phyloP scores from a whole-genome alignment of 2,113 vertebrate species.

The Barnardius zonarius region DNA sequence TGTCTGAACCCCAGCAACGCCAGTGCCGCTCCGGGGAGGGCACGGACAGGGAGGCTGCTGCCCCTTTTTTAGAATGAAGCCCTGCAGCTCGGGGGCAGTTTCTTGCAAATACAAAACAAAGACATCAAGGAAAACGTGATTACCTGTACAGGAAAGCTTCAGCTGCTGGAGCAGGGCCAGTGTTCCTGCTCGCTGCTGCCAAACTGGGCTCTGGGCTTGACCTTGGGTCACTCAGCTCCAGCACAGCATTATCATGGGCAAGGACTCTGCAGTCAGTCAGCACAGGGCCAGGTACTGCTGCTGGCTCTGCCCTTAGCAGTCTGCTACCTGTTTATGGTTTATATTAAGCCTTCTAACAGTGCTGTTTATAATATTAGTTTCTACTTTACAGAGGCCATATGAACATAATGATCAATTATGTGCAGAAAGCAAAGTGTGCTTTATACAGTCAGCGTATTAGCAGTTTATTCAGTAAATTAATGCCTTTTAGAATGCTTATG shows the following conservation, averaged over 20 bases:
- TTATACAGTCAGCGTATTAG: background rate
- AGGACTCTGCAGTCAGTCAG: background rate
- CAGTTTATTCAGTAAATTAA: background rate
- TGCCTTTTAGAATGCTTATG: background rate
- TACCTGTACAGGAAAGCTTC: background rate
- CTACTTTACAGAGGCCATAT: accelerated
- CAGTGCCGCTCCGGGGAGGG: accelerated
- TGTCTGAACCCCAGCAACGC: background rate
- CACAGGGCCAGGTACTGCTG: background rate
- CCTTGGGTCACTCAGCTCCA: background rate
- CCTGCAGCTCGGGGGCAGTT: background rate
- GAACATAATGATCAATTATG: background rate
- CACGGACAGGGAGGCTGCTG: background rate
- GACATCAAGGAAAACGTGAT: background rate
- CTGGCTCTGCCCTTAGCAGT: background rate
- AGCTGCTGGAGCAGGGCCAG: background rate
- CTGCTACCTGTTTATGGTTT: background rate
- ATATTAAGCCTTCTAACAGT: background rate
- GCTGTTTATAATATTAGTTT: background rate
- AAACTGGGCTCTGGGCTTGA: background rate
- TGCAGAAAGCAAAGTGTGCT: background rate
- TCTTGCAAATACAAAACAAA: background rate
- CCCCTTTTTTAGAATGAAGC: background rate
- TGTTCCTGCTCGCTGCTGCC: background rate
- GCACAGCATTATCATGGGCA: background rate